Base-by-base conservation (phyloP, 2,113 vertebrate genomes). In the Jaculus jaculus region DNA sequence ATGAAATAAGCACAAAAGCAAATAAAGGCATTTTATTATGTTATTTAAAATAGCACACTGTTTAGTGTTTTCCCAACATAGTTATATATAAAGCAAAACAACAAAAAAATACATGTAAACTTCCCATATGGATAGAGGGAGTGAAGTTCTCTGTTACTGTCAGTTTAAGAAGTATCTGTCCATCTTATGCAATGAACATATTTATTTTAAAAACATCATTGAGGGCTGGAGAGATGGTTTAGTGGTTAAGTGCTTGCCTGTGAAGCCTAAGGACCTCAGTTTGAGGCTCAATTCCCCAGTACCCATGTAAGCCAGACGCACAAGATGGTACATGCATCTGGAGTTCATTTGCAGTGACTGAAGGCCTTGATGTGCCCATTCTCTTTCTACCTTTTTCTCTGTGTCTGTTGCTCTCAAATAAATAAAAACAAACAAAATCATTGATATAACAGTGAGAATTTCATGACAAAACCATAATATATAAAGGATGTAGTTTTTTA, bases 81-180 rank as follows among this genome's bases (percentile, higher is more conserved):
- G 9, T 80, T 89, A 37, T 81, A 32, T 77, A 23, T 32, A 15
- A 71, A 9, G 83, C 20, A 61, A 79, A 93, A 77, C 16, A 82
- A 37, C 93, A 28, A 20, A 77, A 77, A 85, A 91, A 32, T 87
- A 78, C 32, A 94, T 96, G 20, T 91, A 30, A 85, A 79, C 5
- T 63, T 92, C 79, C 12, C 23, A 89, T 92, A 90, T 71, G 15
- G n/a, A 63, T 17, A 6, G 1, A 80, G 7, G 16, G 1, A n/a
- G 5, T 81, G n/a, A 86, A 61, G 24, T 77, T 84, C 61, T 83
- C n/a, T 84, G 13, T 87, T 95, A 58, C 3, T 7, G 51, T 86
- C n/a, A 74, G 17, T 90, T 84, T 94, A 58, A 94, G 63, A 91
- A 87, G 3, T 84, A 58, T 34, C 42, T 24, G 69, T 20, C 54